Evolutionary conservation across 2,113 vertebrate genomes (phyloP).

Genomic region (Sapajus apella): DNA sequence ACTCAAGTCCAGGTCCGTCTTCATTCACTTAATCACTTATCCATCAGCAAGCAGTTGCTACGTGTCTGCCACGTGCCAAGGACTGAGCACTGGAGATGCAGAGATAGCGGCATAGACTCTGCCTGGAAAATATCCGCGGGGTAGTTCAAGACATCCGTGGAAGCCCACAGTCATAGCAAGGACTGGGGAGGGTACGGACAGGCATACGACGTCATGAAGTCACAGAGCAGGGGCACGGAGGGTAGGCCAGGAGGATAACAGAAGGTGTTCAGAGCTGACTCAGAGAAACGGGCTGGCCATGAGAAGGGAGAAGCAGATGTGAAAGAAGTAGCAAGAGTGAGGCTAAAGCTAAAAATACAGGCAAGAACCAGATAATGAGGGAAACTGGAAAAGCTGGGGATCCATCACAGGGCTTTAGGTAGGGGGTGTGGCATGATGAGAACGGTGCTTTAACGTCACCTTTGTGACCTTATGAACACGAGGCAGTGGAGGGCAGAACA

Average conservation of each 20-base stretch:
- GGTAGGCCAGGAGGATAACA: neutral
- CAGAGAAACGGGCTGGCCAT: neutral
- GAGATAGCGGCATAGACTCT: neutral
- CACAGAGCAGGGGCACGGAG: neutral
- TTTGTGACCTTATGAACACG: too few species aligned
- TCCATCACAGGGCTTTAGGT: neutral
- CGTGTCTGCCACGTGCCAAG: neutral
- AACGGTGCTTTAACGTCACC: neutral
- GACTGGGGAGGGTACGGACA: neutral
- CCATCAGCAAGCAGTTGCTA: neutral
- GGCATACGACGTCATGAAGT: rapidly evolving
- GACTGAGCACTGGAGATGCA: neutral
- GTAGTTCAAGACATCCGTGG: neutral
- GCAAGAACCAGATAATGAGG: neutral
- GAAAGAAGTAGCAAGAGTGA: neutral
- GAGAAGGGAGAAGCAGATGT: neutral
- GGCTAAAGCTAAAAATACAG: neutral
- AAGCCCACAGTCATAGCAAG: neutral
- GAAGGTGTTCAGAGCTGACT: neutral
- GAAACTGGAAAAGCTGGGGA: neutral
- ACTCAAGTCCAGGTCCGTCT: neutral
- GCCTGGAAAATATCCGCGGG: neutral
- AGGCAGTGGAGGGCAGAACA: neutral
- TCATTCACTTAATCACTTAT: neutral
- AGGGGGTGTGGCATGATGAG: rapidly evolving